Conservation (phyloP, 92 coral and sea anemone genomes). For the Heliopora coerulea region DNA sequence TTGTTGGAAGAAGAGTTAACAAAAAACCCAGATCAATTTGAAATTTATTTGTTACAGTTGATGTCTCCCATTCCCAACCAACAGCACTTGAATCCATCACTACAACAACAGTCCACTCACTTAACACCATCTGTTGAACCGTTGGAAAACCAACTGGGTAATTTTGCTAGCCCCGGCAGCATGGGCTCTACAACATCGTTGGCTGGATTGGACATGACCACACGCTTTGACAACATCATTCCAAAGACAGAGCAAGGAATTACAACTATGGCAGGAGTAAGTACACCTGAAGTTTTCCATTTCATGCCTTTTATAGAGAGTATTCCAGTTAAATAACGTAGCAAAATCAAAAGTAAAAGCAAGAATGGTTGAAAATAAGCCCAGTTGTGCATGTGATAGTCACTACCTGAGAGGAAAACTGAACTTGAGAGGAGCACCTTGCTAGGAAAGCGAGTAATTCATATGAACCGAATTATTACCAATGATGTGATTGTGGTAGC, state of each 20-base stretch:
- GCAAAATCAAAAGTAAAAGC: no score
- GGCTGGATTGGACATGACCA: slow-evolving; percentile 20
- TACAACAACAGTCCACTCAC: slow-evolving; percentile 7
- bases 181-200: slow-evolving; percentile 9
- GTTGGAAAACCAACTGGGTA: not conserved
- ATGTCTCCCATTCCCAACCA: slow-evolving; percentile 23
- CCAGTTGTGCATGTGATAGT: no score
- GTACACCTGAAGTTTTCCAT: not conserved
- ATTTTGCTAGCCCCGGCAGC: slow-evolving; percentile 2
- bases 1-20: no score
- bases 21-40: no score
- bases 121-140: not conserved
- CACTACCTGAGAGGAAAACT: no score
- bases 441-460: no score
- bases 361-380: no score
- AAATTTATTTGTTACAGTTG: slow-evolving; percentile 8
- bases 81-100: slow-evolving; percentile 4
- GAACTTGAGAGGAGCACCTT: no score
- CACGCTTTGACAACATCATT: slow-evolving; percentile 30
- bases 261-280: slow-evolving; percentile 34
- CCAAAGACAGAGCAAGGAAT: slow-evolving; percentile 40
- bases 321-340: no score
- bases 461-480: no score
- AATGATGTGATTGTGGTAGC: no score
- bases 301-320: not conserved